Evolutionary conservation across 2,113 vertebrate species (phyloP).

Genomic region (Neofelis nebulosa): DNA sequence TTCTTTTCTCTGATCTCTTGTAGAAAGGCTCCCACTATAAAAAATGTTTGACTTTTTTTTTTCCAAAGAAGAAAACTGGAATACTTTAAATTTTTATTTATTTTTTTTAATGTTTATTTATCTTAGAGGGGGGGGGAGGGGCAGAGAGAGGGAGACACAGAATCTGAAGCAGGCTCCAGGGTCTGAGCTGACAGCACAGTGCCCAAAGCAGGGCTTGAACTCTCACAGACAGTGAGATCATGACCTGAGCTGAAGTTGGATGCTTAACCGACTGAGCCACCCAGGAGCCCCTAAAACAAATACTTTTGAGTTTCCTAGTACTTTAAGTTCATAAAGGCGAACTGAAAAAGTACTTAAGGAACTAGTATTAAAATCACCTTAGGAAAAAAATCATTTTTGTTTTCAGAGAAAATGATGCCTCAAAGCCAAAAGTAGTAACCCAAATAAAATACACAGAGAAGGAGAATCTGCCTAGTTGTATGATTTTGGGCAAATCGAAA

Average conservation of each 20-base stretch:
- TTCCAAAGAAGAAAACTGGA: slow-evolving; percentile 22
- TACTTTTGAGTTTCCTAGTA: slow-evolving; percentile 57
- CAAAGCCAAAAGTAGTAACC: not conserved
- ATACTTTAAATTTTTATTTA: not conserved
- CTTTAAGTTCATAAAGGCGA: slow-evolving; percentile 32
- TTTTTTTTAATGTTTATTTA: no score
- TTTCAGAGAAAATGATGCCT: not conserved
- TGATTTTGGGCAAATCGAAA: slow-evolving; percentile 4
- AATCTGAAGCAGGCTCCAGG: no score
- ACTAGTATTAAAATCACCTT: not conserved
- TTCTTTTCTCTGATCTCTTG: slow-evolving; percentile 70
- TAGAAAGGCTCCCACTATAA: slow-evolving; percentile 47
- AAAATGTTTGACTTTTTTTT: slow-evolving; percentile 26
- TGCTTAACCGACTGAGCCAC: no score
- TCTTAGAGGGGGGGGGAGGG: no score
- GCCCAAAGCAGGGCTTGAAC: no score
- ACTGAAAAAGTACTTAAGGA: not conserved
- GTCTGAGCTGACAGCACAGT: no score
- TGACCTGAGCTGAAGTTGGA: no score
- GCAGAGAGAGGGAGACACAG: no score
- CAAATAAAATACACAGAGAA: slow-evolving; percentile 41
- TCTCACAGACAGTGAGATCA: no score
- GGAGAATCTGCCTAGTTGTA: not conserved
- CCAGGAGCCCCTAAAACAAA: not conserved
- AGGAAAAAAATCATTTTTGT: slow-evolving; percentile 18